Percentiles rank a stretch among this genome's conserved stretches.
Evolutionary conservation across 2,888 invertebrate species (phyloP).

Genomic region (Metallyticus violacea): DNA sequence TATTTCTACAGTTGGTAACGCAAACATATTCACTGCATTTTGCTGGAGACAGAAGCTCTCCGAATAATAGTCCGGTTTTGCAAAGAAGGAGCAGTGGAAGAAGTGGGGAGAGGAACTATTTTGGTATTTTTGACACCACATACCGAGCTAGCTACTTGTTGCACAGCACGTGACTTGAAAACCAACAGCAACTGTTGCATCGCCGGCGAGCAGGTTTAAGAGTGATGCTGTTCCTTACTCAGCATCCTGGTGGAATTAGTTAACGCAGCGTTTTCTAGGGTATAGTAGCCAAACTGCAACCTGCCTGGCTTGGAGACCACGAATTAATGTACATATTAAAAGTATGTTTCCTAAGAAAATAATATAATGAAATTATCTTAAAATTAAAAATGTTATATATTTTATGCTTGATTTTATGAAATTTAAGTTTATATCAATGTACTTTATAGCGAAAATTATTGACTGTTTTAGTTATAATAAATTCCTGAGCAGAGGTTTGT

Average conservation of each 20-base stretch:
- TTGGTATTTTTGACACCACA: neutral
- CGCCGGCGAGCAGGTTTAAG: neutral
- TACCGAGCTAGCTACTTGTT: neutral
- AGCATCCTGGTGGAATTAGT: too few relatives aligned
- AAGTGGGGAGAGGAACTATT: neutral
- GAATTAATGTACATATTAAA: neutral
- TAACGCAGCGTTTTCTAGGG: too few relatives aligned
- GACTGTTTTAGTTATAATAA: too few relatives aligned
- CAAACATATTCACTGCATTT: neutral
- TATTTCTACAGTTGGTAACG: neutral
- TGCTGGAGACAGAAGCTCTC: neutral
- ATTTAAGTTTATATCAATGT: too few relatives aligned
- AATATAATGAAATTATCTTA: too few relatives aligned
- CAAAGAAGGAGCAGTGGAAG: neutral
- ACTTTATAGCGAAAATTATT: too few relatives aligned
- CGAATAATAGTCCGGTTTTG: neutral
- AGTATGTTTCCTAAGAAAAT: too few relatives aligned
- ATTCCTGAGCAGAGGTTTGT: too few relatives aligned
- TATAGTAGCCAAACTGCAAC: too few relatives aligned
- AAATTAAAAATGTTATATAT: too few relatives aligned
- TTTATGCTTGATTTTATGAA: too few relatives aligned
- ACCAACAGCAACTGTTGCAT: neutral
- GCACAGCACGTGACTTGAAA: neutral
- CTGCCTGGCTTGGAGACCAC: neutral
- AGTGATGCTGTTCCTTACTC: neutral